Conservation (phyloP, 2,797 vertebrate genomes). For the Anomalospiza imberbis region DNA sequence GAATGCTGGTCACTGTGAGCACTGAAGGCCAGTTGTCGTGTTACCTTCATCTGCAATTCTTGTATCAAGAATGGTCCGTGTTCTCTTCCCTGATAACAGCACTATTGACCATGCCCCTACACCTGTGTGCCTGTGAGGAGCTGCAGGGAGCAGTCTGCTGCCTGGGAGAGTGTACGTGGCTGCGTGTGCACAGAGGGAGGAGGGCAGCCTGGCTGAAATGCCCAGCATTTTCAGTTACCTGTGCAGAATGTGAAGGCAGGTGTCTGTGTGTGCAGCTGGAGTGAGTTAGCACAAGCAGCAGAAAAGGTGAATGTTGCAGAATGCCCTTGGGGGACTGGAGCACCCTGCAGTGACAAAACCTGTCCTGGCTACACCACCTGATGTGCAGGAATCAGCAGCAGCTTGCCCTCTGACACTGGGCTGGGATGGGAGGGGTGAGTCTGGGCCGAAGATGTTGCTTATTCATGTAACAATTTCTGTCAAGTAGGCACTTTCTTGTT, state of each 20-base stretch:
- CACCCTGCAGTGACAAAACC: neutral
- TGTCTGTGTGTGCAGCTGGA: neutral
- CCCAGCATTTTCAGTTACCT: rapidly evolving
- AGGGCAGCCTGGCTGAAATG: neutral
- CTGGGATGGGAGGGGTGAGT: neutral
- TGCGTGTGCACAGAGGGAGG: neutral
- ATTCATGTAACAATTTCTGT: slow-evolving; percentile 30
- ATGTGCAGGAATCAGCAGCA: neutral
- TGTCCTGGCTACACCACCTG: neutral
- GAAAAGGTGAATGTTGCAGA: neutral
- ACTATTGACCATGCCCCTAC: rapidly evolving
- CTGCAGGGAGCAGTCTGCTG: neutral
- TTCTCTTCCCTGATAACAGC: neutral
- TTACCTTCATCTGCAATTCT: neutral
- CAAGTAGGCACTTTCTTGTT: neutral
- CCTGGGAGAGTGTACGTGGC: rapidly evolving
- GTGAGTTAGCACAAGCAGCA: neutral
- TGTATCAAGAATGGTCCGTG: neutral
- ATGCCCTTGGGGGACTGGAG: neutral
- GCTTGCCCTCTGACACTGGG: neutral
- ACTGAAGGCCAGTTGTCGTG: neutral
- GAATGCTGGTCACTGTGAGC: neutral
- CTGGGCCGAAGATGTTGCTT: neutral
- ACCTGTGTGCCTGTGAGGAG: neutral
- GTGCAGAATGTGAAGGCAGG: rapidly evolving